A percentile compares a stretch with the other conserved stretches of the same genome.
phyloP scores from a whole-genome alignment of 1,140 invertebrate genomes.

The Scaptomyza hsui region DNA sequence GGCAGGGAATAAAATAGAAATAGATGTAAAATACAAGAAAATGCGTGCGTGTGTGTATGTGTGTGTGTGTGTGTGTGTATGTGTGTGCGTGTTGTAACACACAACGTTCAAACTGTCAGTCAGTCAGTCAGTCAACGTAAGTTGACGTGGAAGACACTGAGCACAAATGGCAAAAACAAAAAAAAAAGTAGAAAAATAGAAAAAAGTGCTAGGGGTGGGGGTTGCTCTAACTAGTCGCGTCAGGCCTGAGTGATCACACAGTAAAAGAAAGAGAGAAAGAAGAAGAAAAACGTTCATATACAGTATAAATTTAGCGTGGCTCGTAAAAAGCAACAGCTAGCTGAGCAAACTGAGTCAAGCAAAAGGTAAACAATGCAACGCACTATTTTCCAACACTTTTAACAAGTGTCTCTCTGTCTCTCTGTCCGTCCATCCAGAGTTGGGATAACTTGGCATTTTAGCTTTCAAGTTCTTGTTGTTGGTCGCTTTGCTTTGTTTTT shows the following conservation, averaged over 20 bases:
- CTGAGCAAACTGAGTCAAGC: constrained; percentile 69
- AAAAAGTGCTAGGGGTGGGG: constrained; percentile 9
- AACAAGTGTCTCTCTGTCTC: constrained; percentile 64
- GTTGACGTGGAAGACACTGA: constrained; percentile 60
- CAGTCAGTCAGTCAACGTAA: constrained; percentile 62
- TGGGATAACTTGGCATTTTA: constrained; percentile 37
- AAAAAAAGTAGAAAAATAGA: not conserved
- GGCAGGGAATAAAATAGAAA: constrained; percentile 34
- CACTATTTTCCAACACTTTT: constrained; percentile 81
- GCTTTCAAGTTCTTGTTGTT: constrained; percentile 62
- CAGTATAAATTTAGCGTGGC: constrained; percentile 50
- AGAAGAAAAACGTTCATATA: constrained; percentile 18
- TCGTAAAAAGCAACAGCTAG: constrained; percentile 56
- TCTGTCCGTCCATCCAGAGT: constrained; percentile 8
- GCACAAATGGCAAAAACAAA: constrained; percentile 60
- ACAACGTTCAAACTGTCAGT: constrained; percentile 66
- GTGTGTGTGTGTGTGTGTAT: constrained; percentile 23
- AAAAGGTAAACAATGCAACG: constrained; percentile 82
- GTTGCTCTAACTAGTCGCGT: constrained; percentile 61
- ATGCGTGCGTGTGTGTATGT: constrained; percentile 59
- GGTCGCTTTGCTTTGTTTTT: constrained; percentile 15
- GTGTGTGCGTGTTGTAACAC: constrained; percentile 28
- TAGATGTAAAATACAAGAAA: constrained; percentile 54
- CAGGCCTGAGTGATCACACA: constrained; percentile 74
- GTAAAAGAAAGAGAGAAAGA: constrained; percentile 41